Conservation (phyloP, 2,888 invertebrate species). For the Marasmarcha lunaedactyla region DNA sequence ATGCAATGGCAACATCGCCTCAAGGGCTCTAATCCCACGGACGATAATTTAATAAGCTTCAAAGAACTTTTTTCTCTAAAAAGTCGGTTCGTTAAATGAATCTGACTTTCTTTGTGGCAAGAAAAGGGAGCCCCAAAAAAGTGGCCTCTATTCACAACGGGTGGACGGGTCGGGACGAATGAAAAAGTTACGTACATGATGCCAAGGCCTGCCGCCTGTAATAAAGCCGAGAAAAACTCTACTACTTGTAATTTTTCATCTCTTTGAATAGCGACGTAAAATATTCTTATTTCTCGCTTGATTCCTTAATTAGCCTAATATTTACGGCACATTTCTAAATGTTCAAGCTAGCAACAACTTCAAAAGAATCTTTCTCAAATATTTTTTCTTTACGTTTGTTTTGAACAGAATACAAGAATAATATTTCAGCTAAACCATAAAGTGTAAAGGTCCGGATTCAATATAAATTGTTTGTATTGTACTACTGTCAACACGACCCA, state of each 20-base stretch:
- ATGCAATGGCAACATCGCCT: neutral
- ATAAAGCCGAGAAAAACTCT: too few relatives aligned
- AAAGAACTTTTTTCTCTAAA: constrained; percentile 44
- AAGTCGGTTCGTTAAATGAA: constrained; percentile 49
- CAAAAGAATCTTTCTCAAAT: too few relatives aligned
- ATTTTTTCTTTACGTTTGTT: too few relatives aligned
- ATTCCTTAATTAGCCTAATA: too few relatives aligned
- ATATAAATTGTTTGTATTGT: neutral
- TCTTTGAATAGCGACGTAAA: too few relatives aligned
- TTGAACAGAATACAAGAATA: too few relatives aligned
- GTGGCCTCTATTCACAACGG: constrained; percentile 43
- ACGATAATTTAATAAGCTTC: constrained; percentile 52
- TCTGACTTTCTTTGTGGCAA: constrained; percentile 50
- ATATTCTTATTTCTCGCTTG: too few relatives aligned
- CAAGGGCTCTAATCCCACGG: constrained; percentile 31
- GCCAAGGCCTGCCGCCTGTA: too few relatives aligned
- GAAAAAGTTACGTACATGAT: constrained; percentile 35
- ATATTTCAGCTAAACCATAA: neutral
- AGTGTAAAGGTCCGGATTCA: neutral
- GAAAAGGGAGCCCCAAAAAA: constrained; percentile 45
- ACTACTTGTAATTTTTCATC: too few relatives aligned
- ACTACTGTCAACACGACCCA: neutral
- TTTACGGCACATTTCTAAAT: too few relatives aligned
- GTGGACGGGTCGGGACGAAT: constrained; percentile 43
- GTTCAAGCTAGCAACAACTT: too few relatives aligned